Base-by-base conservation (phyloP, 2,113 vertebrate genomes). In the Ochotona princeps region DNA sequence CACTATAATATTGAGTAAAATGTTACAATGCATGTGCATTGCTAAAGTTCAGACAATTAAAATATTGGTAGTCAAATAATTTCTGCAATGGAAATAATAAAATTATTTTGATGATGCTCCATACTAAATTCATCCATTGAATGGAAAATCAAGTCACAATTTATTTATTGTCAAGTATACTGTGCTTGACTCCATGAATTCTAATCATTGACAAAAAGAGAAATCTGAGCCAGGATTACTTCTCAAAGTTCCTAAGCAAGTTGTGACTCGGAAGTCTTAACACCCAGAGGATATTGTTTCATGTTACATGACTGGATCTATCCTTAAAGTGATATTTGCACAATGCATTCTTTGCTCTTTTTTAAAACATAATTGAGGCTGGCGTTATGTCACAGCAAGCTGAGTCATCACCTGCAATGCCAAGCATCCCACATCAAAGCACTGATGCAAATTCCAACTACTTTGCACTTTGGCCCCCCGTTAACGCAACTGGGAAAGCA, bases 201-300 rank as follows among this genome's bases (percentile, higher is more conserved):
- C 38, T 44, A 44, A 44, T 44, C 3, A 44, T 44, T 44, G 38
- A 44, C 38, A 44, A 44, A 44, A 44, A 44, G 38, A 44, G 38
- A 44, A 44, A 44, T 4, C 38, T 44, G 38, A 44, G 4, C 38
- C 38, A 44, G 38, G 38, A 83, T 49, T 47, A 67, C 66, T 73
- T 87, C 63, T 72, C 67, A 57, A 11, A 95, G 81, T 83, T 81
- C 32, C 49, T 85, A 80, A 79, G 72, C 23, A 82, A 92, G 32
- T 57, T 96, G 25, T 82, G 81, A 87, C 81, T 95, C 1, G 76
- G 38, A 91, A 81, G 13, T 86, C 23, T 30, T 63, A 67, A 76
- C 1, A 91, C 14, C 5, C 74, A 74, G 23, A 54, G 30, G 35
- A 60, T 44, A 74, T 61, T 74, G 69, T 95, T 91, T 88, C 66